Base-by-base conservation (phyloP, 2,113 vertebrate species). In the Dendropsophus ebraccatus region DNA sequence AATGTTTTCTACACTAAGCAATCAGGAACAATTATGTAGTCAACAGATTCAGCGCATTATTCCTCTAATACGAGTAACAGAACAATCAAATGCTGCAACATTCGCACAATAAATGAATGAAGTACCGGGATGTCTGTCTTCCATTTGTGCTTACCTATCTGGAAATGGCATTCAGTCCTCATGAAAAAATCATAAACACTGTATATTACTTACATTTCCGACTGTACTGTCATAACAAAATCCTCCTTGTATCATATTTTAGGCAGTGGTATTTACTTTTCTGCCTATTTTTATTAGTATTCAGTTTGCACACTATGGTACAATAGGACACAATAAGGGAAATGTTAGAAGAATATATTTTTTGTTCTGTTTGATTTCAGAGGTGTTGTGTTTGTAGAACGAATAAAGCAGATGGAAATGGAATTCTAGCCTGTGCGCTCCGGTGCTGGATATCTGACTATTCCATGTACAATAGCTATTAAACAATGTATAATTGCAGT, bases 1-100 rank as follows among this genome's bases (percentile, higher is more conserved):
- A 80, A 79, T 37, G 11, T 58, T 79, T 79, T 79, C 32, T 23
- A 56, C 21, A 35, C 30, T 17, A n/a, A 56, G 30, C 30, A 79
- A 35, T 79, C 76, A 25, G 72, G 37, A 60, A 62, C 32, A 80
- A 80, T 60, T 60, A 80, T 41, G 77, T 80, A 45, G 54, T 80
- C 56, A 80, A 80, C 21, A 45, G 30, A 60, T 37, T 58, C 19
- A 58, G 54, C 5, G 2, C 52, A 52, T 35, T 35, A 5, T 70
- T 70, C 37, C 60, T 60, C 19, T 19, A 50, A 79, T 60, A 41
- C 35, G 45, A 41, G 54, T 60, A 41, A 37, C 54, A 25, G 54
- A 62, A 13, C 50, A 41, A n/a, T 56, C 21, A 1, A 32, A 37
- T 78, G 19, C 28, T 23, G 56, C 30, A 13, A n/a, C 21, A 58